Evolutionary conservation across 64 coral and sea anemone genomes (phyloP), one percentile per base, ranked within the genome.

Genomic region (Pocillopora damicornis): DNA sequence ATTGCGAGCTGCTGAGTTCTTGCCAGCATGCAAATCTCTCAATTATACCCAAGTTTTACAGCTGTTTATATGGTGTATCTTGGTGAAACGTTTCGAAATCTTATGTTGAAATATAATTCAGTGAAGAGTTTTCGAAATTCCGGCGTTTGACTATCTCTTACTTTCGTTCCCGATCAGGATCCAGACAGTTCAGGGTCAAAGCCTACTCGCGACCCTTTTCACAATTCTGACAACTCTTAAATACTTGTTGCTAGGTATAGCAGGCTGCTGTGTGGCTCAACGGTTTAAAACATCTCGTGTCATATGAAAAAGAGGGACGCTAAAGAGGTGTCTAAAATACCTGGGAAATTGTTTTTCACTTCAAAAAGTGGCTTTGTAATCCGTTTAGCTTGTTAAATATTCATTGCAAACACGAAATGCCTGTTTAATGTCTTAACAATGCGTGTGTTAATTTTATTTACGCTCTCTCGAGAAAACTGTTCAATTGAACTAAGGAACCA

Each of bases 401-500:
- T 84, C 38, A 84, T 84, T 45, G 37, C 65, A 37, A 16, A 82
- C 61, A 66, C 61, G 80, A 82, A 37, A 82, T 62, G 60, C 61
- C 80, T 84, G 64, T 36, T 71, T 51, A 84, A 84, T 72, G 37
- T 84, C 81, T 72, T 42, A 20, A 65, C 36, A 35, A 67, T 84
- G 81, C 81, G 63, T 84, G 81, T 72, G 81, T 71, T 72, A 84
- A 84, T 84, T 84, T 65, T 9, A 84, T 84, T 84, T 84, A 71
- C 81, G 45, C 81, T 84, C 81, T 71, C 35, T 84, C 64, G 64
- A 12, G 16, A 84, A 58, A 84, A 62, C 60, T 16, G 9, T 83
- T 83, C 64, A 64, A 79, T 62, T 63, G 81, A 20, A 18, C 69
- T 64, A 71, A 63, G 15, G 63, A 23, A 51, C 63, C 71, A 66